phyloP scores from a whole-genome alignment of 2,797 vertebrate genomes.

The Odontamblyopus lacepedii region DNA sequence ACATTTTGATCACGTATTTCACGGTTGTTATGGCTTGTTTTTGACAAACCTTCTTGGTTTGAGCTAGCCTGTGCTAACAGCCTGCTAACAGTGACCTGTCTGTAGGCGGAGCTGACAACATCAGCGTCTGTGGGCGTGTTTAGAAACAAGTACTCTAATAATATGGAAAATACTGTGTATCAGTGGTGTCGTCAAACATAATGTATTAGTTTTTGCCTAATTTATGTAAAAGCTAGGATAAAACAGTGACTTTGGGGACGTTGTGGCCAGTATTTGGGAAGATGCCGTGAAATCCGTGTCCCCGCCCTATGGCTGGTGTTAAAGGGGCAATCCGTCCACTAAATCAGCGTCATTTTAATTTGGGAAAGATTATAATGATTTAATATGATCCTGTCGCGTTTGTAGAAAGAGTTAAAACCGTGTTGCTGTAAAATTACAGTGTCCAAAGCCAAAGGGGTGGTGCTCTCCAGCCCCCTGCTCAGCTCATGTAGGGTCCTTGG shows the following conservation, averaged over 20 bases:
- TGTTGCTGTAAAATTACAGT: background rate
- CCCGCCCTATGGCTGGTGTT: slow-evolving; percentile 23
- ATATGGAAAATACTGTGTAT: background rate
- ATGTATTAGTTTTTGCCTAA: background rate
- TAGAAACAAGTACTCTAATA: background rate
- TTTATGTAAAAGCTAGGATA: background rate
- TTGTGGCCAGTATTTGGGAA: background rate
- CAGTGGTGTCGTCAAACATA: background rate
- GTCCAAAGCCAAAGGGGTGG: background rate
- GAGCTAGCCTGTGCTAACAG: slow-evolving; percentile 30
- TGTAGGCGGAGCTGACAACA: slow-evolving; percentile 41
- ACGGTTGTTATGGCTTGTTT: background rate
- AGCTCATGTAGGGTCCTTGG: slow-evolving; percentile 8
- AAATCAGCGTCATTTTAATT: background rate
- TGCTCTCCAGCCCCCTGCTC: slow-evolving; percentile 15
- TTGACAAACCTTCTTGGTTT: background rate
- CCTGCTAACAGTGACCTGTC: slow-evolving; percentile 21
- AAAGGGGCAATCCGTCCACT: slow-evolving; percentile 43
- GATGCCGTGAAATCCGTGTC: background rate
- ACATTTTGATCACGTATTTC: background rate
- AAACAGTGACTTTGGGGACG: background rate
- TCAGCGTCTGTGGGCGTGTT: slow-evolving; percentile 32
- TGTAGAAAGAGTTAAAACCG: too few relatives aligned
- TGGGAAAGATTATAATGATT: background rate
- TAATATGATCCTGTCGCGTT: background rate